Percentiles rank a stretch among this genome's conserved stretches.
Conservation (phyloP, 2,888 invertebrate genomes). For the Cheilosia soror region DNA sequence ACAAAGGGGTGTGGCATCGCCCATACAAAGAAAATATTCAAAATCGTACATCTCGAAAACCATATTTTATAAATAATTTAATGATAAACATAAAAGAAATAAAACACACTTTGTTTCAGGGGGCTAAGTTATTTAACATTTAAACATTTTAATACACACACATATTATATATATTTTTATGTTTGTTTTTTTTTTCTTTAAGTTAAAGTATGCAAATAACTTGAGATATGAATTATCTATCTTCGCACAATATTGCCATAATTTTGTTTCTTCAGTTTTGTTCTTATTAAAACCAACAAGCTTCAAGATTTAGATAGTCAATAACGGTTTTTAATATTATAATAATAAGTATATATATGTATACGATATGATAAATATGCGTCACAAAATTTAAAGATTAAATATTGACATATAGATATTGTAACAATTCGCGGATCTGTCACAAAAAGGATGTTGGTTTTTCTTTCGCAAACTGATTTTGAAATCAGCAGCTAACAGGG, state of each 20-base stretch:
- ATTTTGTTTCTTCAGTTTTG: slow-evolving; percentile 21
- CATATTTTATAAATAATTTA: too few relatives aligned
- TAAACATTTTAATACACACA: slow-evolving; percentile 75
- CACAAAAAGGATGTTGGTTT: slow-evolving; percentile 11
- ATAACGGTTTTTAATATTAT: slow-evolving; percentile 55
- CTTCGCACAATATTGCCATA: slow-evolving; percentile 67
- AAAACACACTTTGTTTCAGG: slow-evolving; percentile 58
- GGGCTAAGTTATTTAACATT: slow-evolving; percentile 73
- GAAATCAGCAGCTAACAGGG: slow-evolving; percentile 13
- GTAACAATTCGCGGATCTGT: slow-evolving; percentile 56
- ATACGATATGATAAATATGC: slow-evolving; percentile 72
- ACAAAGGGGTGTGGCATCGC: too few relatives aligned
- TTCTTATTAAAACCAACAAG: slow-evolving; percentile 41
- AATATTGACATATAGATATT: slow-evolving; percentile 72
- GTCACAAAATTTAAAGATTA: slow-evolving; percentile 71
- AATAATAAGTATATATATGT: slow-evolving; percentile 59
- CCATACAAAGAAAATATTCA: too few relatives aligned
- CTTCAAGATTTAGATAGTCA: slow-evolving; percentile 62
- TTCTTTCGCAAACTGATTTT: slow-evolving; percentile 10
- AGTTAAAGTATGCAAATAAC: slow-evolving; percentile 63
- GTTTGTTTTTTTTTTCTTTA: slow-evolving; percentile 42
- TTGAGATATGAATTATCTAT: slow-evolving; percentile 61
- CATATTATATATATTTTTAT: slow-evolving; percentile 74
- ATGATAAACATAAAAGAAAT: slow-evolving; percentile 19
- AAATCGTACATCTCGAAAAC: too few relatives aligned